Evolutionary conservation across 2,888 invertebrate species (phyloP).

Genomic region (Lottia scabra): DNA sequence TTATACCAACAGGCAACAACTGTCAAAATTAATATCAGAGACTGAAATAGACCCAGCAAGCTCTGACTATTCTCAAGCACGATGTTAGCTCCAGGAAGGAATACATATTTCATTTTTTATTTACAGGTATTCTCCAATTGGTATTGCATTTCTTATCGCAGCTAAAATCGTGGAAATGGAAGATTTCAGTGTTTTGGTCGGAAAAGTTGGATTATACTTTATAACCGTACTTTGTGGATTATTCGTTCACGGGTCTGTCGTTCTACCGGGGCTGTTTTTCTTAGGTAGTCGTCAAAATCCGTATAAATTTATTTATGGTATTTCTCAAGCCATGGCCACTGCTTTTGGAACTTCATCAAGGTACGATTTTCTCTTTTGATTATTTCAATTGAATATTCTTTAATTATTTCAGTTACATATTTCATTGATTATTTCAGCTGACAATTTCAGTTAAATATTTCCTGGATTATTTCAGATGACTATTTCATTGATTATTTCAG

Average conservation of each 20-base stretch:
- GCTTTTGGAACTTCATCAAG: constrained; percentile 97
- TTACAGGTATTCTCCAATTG: constrained; percentile 62
- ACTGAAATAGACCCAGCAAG: too few species aligned
- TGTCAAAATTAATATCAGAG: too few species aligned
- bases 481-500: too few species aligned
- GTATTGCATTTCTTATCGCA: constrained; percentile 73
- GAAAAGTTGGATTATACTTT: constrained; percentile 92
- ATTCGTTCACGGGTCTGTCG: constrained; percentile 89
- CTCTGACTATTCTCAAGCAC: too few species aligned
- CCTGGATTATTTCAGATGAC: too few species aligned
- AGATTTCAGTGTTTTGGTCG: constrained; percentile 84
- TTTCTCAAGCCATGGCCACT: constrained; percentile 82
- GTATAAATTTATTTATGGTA: constrained; percentile 61
- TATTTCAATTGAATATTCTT: too few species aligned
- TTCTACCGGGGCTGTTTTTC: constrained; percentile 88
- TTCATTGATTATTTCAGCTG: too few species aligned
- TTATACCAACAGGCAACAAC: too few species aligned
- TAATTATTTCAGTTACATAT: too few species aligned
- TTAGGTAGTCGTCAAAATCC: constrained; percentile 58
- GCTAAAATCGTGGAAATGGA: constrained; percentile 92
- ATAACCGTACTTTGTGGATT: constrained; percentile 85
- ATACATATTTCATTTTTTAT: too few species aligned
- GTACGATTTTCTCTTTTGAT: constrained; percentile 75
- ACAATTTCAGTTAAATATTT: too few species aligned
- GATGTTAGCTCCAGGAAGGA: too few species aligned